Conservation (phyloP, 1,140 invertebrate species). For the Tetragonula clypearis region DNA sequence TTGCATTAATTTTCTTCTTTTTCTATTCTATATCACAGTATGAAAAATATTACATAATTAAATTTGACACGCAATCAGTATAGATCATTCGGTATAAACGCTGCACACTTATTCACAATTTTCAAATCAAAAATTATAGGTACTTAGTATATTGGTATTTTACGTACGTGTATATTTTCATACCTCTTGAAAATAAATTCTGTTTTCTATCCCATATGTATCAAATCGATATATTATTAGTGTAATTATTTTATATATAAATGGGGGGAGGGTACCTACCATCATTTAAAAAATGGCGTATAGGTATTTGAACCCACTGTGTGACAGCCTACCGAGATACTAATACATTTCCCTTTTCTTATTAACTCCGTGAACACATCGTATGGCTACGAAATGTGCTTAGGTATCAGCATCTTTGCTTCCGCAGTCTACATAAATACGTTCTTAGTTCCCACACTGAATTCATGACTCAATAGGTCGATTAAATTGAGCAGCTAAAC, state of each 20-base stretch:
- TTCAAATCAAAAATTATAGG: conserved; percentile 41
- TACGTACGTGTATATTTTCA: conserved; percentile 48
- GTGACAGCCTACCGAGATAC: conserved; percentile 51
- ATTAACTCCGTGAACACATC: conserved; percentile 20
- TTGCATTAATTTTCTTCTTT: conserved; percentile 19
- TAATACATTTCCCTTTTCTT: conserved; percentile 14
- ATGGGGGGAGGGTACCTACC: conserved; percentile 62
- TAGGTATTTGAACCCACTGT: conserved; percentile 56
- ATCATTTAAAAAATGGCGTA: conserved; percentile 45
- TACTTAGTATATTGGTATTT: conserved; percentile 38
- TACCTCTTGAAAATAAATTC: conserved; percentile 59
- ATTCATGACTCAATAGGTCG: conserved; percentile 76
- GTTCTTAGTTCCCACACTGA: not conserved
- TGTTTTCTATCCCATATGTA: conserved; percentile 46
- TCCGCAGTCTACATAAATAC: not conserved
- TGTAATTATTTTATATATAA: conserved; percentile 50
- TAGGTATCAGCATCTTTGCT: not conserved
- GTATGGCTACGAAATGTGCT: not conserved
- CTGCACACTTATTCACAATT: conserved; percentile 44
- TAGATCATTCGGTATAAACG: conserved; percentile 67
- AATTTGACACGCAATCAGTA: conserved; percentile 64
- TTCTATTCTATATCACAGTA: conserved; percentile 76
- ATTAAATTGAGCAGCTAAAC: conserved; percentile 79
- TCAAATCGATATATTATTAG: conserved; percentile 55
- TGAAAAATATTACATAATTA: conserved; percentile 75